Percentiles rank a stretch among this genome's conserved stretches.
Conservation (phyloP, 2,888 invertebrate species). For the Bruchidius siliquastri region DNA sequence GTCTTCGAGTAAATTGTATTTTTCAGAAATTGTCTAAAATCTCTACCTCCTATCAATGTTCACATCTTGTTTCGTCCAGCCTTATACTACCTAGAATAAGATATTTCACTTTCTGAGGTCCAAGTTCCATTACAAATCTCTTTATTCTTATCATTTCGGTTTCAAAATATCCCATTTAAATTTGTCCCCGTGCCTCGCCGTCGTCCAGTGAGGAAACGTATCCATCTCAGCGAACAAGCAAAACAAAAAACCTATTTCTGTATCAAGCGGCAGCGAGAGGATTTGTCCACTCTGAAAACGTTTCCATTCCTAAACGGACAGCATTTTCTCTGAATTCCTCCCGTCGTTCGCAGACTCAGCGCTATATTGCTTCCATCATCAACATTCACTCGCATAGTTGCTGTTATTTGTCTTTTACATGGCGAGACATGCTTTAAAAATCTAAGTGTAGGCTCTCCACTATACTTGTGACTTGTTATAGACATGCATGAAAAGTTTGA, state of each 20-base stretch:
- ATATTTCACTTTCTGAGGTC: neutral
- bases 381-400: neutral
- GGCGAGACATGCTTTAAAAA: neutral
- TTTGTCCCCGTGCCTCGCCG: neutral
- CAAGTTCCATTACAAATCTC: neutral
- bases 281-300: neutral
- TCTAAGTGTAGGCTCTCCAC: too few relatives aligned
- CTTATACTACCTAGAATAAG: too few relatives aligned
- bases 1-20: too few relatives aligned
- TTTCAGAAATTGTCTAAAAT: too few relatives aligned
- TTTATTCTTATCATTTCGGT: neutral
- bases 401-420: neutral
- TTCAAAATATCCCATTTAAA: neutral
- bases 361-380: neutral
- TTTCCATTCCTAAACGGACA: neutral
- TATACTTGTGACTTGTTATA: too few relatives aligned
- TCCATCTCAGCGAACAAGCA: neutral
- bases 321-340: neutral
- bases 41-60: too few relatives aligned
- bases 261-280: neutral
- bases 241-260: neutral
- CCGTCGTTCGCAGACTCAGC: neutral
- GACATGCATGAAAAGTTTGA: too few relatives aligned
- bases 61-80: too few relatives aligned
- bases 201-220: neutral